These are phyloP conservation scores for Muraenolepis orangiensis DNA, from an alignment of 2,797 vertebrate genomes.

Conservation along the genomic window DNA sequence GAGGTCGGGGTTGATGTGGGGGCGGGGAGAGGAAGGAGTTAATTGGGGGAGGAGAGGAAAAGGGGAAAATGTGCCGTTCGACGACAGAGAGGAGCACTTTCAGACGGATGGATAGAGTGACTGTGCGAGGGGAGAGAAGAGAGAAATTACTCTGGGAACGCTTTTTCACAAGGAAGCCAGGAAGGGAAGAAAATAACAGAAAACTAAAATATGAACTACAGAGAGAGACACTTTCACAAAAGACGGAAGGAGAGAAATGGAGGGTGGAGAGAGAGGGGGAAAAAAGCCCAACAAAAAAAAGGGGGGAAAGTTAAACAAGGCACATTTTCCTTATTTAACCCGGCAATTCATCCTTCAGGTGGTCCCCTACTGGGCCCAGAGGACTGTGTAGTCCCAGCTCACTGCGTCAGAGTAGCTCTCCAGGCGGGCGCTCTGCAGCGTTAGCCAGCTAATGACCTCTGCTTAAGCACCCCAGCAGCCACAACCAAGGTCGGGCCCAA, in stretches of 20 bases:
- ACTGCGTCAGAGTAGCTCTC: background rate
- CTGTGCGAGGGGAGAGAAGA: background rate
- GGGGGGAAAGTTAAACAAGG: background rate
- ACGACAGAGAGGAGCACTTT: background rate
- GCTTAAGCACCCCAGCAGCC: background rate
- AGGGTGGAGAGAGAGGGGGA: background rate
- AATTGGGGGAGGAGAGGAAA: constrained; percentile 9
- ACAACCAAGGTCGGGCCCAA: background rate
- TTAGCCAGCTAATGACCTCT: background rate
- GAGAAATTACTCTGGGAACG: background rate
- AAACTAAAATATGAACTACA: no score
- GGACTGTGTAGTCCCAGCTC: background rate
- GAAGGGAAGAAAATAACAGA: background rate
- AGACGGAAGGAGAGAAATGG: background rate
- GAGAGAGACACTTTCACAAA: no score
- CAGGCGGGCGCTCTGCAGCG: background rate
- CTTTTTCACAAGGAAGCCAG: background rate
- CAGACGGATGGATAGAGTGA: background rate
- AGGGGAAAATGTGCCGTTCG: background rate
- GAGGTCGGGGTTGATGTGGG: constrained; percentile 13
- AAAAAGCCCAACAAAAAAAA: no score
- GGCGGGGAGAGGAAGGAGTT: constrained; percentile 15
- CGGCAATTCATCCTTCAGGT: background rate
- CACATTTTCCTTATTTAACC: background rate
- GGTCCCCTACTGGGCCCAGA: background rate